Base-by-base conservation (phyloP, 37 sponge, comb jelly and placozoan species). In the Halichondria panicea region DNA sequence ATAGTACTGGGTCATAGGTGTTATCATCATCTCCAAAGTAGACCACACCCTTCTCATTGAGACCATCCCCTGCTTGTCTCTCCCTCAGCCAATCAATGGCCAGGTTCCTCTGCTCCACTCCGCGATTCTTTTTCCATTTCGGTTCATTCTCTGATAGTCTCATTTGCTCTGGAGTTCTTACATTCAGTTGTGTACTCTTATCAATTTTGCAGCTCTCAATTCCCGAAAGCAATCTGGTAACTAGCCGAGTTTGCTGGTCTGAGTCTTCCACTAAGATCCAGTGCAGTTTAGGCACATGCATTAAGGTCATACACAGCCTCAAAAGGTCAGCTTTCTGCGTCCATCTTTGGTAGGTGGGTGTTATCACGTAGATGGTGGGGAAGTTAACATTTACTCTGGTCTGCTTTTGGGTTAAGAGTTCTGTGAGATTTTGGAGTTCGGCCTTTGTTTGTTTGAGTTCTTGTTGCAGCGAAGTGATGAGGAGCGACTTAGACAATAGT, bases 1-100 rank as follows among this genome's bases (percentile, higher is more conserved):
- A 98, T 41, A 98, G 22, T 43, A 80, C 80, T 1, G 86, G 7
- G 34, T 79, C 86, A 65, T 98, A 98, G 0, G 96, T 95, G 72
- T 95, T 95, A 55, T 98, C 99, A 70, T 95, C 94, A 79, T 98
- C 96, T 25, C 88, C 94, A 88, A 98, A 98, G 46, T 93, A 90
- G 32, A 98, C 93, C 55, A 94, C 91, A 39, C 97, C 94, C 0
- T n/a, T 55, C 60, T 58, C 60, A 18, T 27, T 6, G 39, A 19
- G 34, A 9, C 1, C 18, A 33, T 32, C 50, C 34, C 41, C 55
- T 24, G 27, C 42, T 1, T 40, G 64, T 15, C 21, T 34, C 24
- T 69, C 67, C 58, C 94, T 64, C 59, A 96, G 36, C 81, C 83
- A 93, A 0, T 63, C 73, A 2, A 96, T 34, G 0, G 77, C 97